phyloP scores from a whole-genome alignment of 2,797 vertebrate genomes.

The Morus bassanus region DNA sequence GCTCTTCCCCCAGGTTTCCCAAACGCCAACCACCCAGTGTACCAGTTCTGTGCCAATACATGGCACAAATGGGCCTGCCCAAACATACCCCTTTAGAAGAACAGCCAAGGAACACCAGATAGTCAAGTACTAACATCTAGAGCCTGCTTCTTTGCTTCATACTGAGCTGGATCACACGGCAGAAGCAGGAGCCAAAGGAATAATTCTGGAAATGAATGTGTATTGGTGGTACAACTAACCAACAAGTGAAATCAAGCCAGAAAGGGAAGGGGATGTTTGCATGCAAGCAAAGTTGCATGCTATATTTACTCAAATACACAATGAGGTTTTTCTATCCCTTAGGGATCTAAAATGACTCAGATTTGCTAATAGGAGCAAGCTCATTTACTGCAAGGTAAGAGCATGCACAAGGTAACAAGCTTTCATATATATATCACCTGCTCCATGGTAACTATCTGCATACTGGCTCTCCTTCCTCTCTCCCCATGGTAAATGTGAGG shows the following conservation, averaged over 20 bases:
- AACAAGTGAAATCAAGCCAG: background rate
- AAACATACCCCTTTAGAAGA: background rate
- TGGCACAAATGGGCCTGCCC: background rate
- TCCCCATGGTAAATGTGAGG: background rate
- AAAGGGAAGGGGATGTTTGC: background rate
- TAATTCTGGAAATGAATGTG: background rate
- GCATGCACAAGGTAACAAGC: background rate
- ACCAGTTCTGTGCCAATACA: background rate
- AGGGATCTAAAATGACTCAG: constrained; percentile 1
- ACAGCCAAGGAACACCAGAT: background rate
- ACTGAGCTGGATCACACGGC: background rate
- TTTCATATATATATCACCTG: background rate
- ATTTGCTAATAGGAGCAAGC: constrained; percentile 1
- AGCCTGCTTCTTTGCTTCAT: background rate
- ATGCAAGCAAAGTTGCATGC: background rate
- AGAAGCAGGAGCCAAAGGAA: background rate
- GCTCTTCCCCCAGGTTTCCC: background rate
- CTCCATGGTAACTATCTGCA: background rate
- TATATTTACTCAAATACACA: background rate
- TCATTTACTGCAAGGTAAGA: background rate
- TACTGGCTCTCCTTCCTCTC: background rate
- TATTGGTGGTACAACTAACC: background rate
- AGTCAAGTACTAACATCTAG: background rate
- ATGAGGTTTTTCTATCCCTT: background rate
- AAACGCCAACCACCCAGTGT: background rate